Evolutionary conservation across 2,113 vertebrate genomes (phyloP).

Genomic region (Rhagologus leucostigma): DNA sequence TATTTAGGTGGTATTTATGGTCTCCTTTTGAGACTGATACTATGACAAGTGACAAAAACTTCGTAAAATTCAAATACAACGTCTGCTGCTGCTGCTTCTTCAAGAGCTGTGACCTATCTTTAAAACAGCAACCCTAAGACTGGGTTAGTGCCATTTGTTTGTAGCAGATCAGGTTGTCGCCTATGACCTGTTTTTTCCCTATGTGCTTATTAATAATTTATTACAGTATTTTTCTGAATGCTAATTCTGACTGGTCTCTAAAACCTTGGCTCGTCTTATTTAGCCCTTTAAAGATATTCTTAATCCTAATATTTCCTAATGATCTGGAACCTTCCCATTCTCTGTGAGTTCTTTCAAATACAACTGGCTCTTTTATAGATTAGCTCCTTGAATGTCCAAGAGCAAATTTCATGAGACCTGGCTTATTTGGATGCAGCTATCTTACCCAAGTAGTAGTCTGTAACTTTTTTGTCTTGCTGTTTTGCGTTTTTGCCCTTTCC

Average conservation of each 20-base stretch:
- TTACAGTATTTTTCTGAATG: not conserved
- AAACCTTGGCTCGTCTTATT: not conserved
- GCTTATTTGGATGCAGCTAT: not conserved
- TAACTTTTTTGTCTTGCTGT: not conserved
- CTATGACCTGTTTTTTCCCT: not conserved
- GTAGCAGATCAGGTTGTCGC: not conserved
- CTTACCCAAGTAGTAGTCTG: not conserved
- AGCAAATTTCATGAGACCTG: not conserved
- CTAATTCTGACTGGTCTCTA: not conserved
- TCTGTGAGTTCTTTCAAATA: not conserved
- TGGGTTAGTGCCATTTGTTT: not conserved
- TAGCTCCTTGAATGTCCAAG: not conserved
- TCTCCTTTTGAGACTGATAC: not conserved
- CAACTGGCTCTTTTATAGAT: not conserved
- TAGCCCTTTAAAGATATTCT: not conserved
- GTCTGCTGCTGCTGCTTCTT: not conserved
- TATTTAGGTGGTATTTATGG: not conserved
- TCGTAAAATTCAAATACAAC: not conserved
- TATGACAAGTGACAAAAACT: not conserved
- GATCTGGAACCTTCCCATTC: not conserved
- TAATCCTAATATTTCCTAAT: not conserved
- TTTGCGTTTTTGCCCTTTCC: not conserved
- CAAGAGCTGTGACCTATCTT: not conserved
- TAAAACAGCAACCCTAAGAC: not conserved
- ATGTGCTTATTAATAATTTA: not conserved